Base-by-base conservation (phyloP, 2,113 vertebrate species). In the Felis catus region DNA sequence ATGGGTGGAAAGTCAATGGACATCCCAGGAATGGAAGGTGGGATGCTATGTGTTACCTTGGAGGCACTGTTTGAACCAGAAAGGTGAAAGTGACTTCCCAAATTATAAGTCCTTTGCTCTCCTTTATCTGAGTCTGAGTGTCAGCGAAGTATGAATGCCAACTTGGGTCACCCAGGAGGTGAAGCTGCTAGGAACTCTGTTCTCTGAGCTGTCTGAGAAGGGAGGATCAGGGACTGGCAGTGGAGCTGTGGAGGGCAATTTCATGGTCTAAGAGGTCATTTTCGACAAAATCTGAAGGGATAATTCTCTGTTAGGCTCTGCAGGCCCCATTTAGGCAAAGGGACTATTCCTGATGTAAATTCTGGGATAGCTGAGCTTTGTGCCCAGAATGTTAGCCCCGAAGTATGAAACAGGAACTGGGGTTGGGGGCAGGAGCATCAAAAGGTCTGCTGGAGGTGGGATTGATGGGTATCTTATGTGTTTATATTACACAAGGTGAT, bases 41-140 rank as follows among this genome's bases (percentile, higher is more conserved):
- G 4, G 25, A 8, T n/a, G 78, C 2, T 3, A 2, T 14, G 1
- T 80, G 18, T 55, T n/a, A 19, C 0, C 33, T 55, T n/a, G 48
- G 31, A 55, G 55, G 51, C 31, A 27, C n/a, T 27, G n/a, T 58
- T 63, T 63, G 7, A 21, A 11, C 7, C 12, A 41, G 80, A 41
- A 39, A 16, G 7, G 25, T 15, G 39, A 63, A 25, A 41, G 13
- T 29, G n/a, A 29, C 53, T 63, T 25, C 25, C 7, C 1, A 29
- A 61, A 63, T 5, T 10, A 4, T 66, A 48, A 33, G 27, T 66
- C 39, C 29, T 66, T 85, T 85, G 39, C 29, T 66, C 78, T 55
- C 31, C 51, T 55, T 55, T 36, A 4, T n/a, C 18, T 25, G 51
- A 25, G 78, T 8, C 33, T 55, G 78, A 14, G 11, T 18, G 16